phyloP scores from a whole-genome alignment of 2,113 vertebrate genomes.

The Ageneiosus marmoratus region DNA sequence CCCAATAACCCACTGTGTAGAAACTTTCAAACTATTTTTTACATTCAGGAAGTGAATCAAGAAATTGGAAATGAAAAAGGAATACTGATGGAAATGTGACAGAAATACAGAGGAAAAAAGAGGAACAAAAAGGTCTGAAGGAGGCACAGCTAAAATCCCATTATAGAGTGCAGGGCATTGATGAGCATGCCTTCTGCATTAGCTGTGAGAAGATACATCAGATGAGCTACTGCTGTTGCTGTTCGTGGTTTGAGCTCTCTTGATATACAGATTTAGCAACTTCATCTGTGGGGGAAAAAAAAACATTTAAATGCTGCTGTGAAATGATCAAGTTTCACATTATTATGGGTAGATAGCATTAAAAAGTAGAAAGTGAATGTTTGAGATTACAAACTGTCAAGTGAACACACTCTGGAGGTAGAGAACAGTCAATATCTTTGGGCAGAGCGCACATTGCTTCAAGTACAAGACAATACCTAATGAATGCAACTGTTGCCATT shows the following conservation, averaged over 20 bases:
- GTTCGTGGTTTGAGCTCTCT: slow-evolving; percentile 93
- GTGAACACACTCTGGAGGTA: not conserved
- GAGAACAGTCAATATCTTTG: not conserved
- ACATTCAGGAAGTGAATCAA: slow-evolving; percentile 54
- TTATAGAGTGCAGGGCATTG: slow-evolving; percentile 12
- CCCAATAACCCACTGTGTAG: slow-evolving; percentile 15
- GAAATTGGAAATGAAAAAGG: slow-evolving; percentile 21
- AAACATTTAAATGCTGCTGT: not conserved
- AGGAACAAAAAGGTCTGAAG: slow-evolving; percentile 61
- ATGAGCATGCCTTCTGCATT: slow-evolving; percentile 53
- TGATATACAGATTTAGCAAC: slow-evolving; percentile 92
- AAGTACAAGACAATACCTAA: not conserved
- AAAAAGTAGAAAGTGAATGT: not conserved
- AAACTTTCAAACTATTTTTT: slow-evolving; percentile 43
- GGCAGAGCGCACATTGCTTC: not conserved
- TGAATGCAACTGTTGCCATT: not conserved
- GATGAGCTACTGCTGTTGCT: slow-evolving; percentile 98
- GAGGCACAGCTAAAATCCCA: slow-evolving; percentile 47
- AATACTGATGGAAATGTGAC: slow-evolving; percentile 74
- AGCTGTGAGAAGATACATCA: slow-evolving; percentile 95
- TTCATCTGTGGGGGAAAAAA: slow-evolving; percentile 74
- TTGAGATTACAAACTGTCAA: not conserved
- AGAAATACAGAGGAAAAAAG: slow-evolving; percentile 58
- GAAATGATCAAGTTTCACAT: not conserved
- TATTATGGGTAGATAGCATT: not conserved